Evolutionary conservation across 2,113 vertebrate species (phyloP).

Genomic region (Caretta caretta): DNA sequence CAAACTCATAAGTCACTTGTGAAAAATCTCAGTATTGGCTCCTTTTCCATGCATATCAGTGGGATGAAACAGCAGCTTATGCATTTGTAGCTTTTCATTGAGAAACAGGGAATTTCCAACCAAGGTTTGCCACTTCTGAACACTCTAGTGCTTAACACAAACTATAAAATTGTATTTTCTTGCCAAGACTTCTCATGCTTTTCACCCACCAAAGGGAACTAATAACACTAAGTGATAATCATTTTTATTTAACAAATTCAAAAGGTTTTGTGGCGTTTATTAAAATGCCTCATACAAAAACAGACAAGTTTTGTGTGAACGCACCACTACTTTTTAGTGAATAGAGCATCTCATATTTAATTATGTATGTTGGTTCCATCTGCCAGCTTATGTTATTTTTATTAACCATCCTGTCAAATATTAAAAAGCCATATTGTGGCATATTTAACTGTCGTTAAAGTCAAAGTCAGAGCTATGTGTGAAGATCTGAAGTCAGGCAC

Average conservation of each 20-base stretch:
- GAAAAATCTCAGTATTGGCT: background rate
- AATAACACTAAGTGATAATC: background rate
- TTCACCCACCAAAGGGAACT: conserved; percentile 54
- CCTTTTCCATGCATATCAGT: background rate
- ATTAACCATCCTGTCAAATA: background rate
- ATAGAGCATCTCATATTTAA: background rate
- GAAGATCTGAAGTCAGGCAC: background rate
- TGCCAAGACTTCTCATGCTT: background rate
- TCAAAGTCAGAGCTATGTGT: background rate
- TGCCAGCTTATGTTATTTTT: background rate
- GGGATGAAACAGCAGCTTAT: background rate
- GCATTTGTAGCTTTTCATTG: background rate
- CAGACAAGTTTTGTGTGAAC: background rate
- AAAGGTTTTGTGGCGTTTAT: background rate
- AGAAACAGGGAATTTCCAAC: background rate
- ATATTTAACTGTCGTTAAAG: background rate
- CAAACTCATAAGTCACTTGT: background rate
- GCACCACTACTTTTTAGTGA: background rate
- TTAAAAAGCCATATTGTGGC: background rate
- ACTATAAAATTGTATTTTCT: background rate
- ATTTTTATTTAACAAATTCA: background rate
- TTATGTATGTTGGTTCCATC: background rate
- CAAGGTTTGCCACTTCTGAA: background rate
- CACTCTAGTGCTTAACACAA: background rate
- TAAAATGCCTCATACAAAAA: background rate